Evolutionary conservation across 2,888 invertebrate species (phyloP), one percentile per base, ranked within the genome.

Genomic region (Rhingia campestris): DNA sequence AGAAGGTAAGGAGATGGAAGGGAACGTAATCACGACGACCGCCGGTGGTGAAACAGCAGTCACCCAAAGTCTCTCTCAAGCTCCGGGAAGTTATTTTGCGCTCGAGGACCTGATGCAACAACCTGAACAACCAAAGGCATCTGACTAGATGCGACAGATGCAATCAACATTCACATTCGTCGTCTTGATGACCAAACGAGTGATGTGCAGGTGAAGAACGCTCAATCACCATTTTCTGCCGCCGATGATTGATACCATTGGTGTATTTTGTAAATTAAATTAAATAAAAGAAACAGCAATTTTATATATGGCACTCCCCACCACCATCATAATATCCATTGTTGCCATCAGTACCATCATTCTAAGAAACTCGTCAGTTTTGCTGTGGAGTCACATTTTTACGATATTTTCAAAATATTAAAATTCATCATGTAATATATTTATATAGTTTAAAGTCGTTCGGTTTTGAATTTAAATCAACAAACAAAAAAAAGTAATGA

Each of bases 31-130:
- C 22, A 86, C 82, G 10, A 86, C 86, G 6, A 86, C 87, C 33
- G 86, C 86, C 37, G 86, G 87, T 47, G 88, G 87, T 30, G 87
- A 86, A 41, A 81, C 86, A 53, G 82, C 86, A 22, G 88, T 79
- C 86, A 88, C 80, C 77, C 89, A 82, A 86, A 89, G 63, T 30
- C 54, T 86, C 14, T 82, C 87, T 33, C 86, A 86, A 70, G 76
- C 86, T 49, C 81, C 86, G 12, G 87, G 89, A 32, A 88, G 87
- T 41, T 91, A 88, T 81, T 90, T 90, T 86, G 89, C 88, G 22
- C 86, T 91, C 63, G 90, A 90, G 66, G 90, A 91, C 79, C 87
- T 91, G 49, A 88, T 89, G 86, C 87, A 88, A 32, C 87, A 87
- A 69, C 77, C 87, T 22, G 85, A 85, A 32, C 84, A 79, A 75